Evolutionary conservation across 37 sponge, comb jelly and placozoan species (phyloP), one percentile per base, ranked within the genome.

Genomic region (Dysidea cf. avara): DNA sequence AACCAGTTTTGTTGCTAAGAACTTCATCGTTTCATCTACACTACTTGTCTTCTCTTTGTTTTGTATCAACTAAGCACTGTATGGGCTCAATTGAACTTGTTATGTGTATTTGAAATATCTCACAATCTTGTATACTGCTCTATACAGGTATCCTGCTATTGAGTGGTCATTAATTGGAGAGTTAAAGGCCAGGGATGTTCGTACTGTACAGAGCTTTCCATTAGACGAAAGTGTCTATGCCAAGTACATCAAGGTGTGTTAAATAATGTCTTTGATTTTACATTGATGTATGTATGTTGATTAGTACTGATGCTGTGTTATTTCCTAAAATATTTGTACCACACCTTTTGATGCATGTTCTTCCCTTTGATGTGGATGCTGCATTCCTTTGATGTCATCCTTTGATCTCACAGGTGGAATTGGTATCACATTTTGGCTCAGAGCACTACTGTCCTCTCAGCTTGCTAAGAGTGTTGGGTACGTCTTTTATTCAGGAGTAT

Each of bases 371-470:
- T n/a, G n/a, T n/a, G n/a, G n/a, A n/a, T n/a, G n/a, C n/a, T n/a
- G n/a, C n/a, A n/a, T n/a, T n/a, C n/a, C n/a, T n/a, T n/a, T n/a
- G n/a, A n/a, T n/a, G n/a, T n/a, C n/a, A n/a, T n/a, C 24, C 66
- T n/a, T 22, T 0, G 24, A 53, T 39, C 26, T 50, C 58, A 2
- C 53, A 88, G 86, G 78, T 96, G 7, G 94, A 76, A 36, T 78
- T 96, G 80, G 13, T 85, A 26, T 79, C 80, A 12, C 89, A 89
- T 43, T 92, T 85, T 74, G 93, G 96, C 22, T 21, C 38, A 0
- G 93, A 96, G 81, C 93, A 89, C 55, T 92, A 81, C 80, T 95
- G 96, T 75, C 96, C 96, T 0, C 32, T 95, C 66, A 95, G 86
- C 58, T 62, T 85, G 22, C 48, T 95, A 20, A 48, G 92, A 18